Evolutionary conservation across 2,797 vertebrate genomes (phyloP).

Genomic region (Salarias fasciatus): DNA sequence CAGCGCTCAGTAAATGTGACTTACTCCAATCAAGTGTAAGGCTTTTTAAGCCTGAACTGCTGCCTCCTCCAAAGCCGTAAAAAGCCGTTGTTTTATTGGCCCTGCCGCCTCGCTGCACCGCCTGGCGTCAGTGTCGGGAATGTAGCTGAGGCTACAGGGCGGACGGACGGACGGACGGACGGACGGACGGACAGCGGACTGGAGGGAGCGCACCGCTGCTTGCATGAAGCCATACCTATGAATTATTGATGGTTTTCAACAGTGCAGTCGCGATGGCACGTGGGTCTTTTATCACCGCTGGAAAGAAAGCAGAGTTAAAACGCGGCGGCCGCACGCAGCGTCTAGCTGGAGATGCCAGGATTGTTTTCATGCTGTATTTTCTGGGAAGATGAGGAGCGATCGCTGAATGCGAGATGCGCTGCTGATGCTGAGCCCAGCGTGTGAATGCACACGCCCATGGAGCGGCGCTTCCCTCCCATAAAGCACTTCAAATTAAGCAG

Average conservation of each 20-base stretch:
- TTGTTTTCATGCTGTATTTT: conserved; percentile 32
- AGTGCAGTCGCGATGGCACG: too few species aligned
- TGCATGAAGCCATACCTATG: conserved; percentile 33
- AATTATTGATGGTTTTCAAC: conserved; percentile 59
- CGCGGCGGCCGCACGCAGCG: background rate
- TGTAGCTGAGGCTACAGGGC: conserved; percentile 58
- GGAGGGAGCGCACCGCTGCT: conserved; percentile 22
- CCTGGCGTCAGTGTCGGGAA: conserved; percentile 75
- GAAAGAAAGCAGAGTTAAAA: conserved; percentile 27
- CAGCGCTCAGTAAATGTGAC: conserved; percentile 71
- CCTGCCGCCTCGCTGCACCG: conserved; percentile 53
- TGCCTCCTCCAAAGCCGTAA: conserved; percentile 58
- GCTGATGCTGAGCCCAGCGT: conserved; percentile 30
- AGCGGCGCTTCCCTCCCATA: conserved; percentile 31
- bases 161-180: conserved; percentile 27
- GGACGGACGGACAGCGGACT: background rate
- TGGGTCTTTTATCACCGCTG: conserved; percentile 33
- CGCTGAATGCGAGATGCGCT: conserved; percentile 3
- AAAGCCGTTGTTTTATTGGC: conserved; percentile 59
- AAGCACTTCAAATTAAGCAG: conserved; percentile 45
- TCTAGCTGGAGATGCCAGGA: conserved; percentile 9
- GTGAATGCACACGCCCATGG: conserved; percentile 15
- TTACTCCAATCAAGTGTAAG: conserved; percentile 66
- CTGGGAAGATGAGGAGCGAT: conserved; percentile 2
- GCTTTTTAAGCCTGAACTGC: conserved; percentile 50